Base-by-base conservation (phyloP, 2,797 vertebrate genomes). In the Etheostoma nigrum region DNA sequence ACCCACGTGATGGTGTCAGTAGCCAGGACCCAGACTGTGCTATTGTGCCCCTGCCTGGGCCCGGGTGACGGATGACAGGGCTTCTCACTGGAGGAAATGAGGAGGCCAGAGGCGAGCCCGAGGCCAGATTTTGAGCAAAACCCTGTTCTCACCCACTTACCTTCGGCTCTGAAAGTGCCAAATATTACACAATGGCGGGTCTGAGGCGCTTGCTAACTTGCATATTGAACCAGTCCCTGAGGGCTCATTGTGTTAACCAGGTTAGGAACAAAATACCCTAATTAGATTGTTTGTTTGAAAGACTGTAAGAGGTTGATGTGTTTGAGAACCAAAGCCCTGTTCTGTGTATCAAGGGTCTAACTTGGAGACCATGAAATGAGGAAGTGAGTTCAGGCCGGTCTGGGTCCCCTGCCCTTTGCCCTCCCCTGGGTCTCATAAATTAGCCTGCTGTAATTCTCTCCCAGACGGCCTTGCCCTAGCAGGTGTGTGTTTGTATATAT, bases 401-500 rank as follows among this genome's bases (percentile, higher is more conserved):
- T 94, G 93, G 90, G 91, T 94, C 81, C 72, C 86, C 84, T 94
- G 89, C 82, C 93, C 93, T 94, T 86, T 91, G 88, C 82, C 89
- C 91, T 94, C 95, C 92, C 93, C 63, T 62, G 95, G 93, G 95
- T 90, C 81, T 87, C 92, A 92, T 96, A 95, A 95, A 95, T 95
- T 93, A 95, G 90, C 86, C 87, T 76, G 92, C 89, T 94, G 94
- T 93, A 94, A 93, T 94, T 94, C 92, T 93, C 92, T 90, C 78
- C 82, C 87, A 89, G 94, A 92, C 90, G 78, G 91, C 94, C 91
- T 94, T 93, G 91, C 78, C 85, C 90, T 81, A 89, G 94, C 95
- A 96, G 95, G 95, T 96, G 95, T 94, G 94, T 95, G 94, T 95
- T 95, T 95, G 94, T 95, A 95, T 96, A 95, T 88, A 94, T 83